These are phyloP conservation scores for Chrysotoxum bicinctum DNA, from an alignment of 2,888 invertebrate species.

Conservation along the genomic window DNA sequence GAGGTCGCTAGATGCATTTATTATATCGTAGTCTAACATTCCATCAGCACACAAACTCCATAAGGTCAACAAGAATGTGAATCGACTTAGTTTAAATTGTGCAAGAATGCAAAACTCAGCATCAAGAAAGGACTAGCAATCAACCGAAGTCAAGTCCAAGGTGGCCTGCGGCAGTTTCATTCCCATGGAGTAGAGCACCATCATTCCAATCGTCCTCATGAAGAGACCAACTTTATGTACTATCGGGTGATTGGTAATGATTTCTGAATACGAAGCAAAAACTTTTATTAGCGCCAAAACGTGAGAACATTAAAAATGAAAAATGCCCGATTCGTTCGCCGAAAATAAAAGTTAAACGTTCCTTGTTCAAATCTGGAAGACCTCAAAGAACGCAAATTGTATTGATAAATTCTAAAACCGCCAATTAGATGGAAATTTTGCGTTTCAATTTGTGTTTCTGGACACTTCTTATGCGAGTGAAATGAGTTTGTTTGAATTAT, in stretches of 20 bases:
- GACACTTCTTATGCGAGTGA: slow-evolving; percentile 75
- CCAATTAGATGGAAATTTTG: too few species aligned
- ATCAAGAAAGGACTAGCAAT: slow-evolving; percentile 76
- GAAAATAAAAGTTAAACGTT: slow-evolving; percentile 74
- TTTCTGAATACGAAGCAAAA: slow-evolving; percentile 66
- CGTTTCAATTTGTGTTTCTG: slow-evolving; percentile 74
- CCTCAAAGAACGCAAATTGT: slow-evolving; percentile 74
- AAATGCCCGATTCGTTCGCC: slow-evolving; percentile 74
- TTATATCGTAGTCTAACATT: slow-evolving; percentile 68
- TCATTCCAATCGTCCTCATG: slow-evolving; percentile 76
- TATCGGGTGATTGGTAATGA: slow-evolving; percentile 69
- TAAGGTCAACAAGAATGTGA: slow-evolving; percentile 76
- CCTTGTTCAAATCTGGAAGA: slow-evolving; percentile 74
- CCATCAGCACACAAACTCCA: slow-evolving; percentile 78
- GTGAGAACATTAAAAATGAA: slow-evolving; percentile 76
- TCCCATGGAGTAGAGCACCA: slow-evolving; percentile 77
- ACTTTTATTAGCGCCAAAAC: slow-evolving; percentile 76
- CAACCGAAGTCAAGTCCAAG: too few species aligned
- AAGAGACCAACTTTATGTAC: slow-evolving; percentile 75
- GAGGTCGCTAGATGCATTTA: slow-evolving; percentile 53
- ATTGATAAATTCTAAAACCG: slow-evolving; percentile 75
- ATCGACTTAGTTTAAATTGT: slow-evolving; percentile 78
- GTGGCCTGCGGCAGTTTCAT: slow-evolving; percentile 75
- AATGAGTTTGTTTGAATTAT: slow-evolving; percentile 78
- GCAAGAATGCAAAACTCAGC: slow-evolving; percentile 75